phyloP scores from a whole-genome alignment of 2,888 invertebrate genomes.

The Flexamia atlantica region DNA sequence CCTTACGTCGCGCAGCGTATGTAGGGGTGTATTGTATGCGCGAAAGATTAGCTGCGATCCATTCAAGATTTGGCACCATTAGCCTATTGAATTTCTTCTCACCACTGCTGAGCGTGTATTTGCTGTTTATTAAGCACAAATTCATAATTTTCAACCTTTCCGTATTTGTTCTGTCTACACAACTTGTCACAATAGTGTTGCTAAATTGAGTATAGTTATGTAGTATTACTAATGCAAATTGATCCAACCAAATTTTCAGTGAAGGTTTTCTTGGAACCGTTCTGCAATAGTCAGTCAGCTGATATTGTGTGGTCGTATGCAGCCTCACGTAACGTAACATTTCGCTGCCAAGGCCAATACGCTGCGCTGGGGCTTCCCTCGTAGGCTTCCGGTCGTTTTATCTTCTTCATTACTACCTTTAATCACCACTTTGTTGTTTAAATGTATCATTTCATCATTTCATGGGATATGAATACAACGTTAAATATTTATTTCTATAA shows the following conservation, averaged over 20 bases:
- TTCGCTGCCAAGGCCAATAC: not conserved
- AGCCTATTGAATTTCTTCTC: constrained; percentile 10
- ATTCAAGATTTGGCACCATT: not conserved
- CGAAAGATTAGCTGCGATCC: constrained; percentile 5
- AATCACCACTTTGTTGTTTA: not conserved
- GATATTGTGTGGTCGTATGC: not conserved
- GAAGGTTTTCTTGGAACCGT: too few relatives aligned
- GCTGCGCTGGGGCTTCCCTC: not conserved
- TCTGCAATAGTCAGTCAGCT: too few relatives aligned
- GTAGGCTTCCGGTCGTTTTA: not conserved
- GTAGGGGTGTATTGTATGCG: constrained; percentile 21
- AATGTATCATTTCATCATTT: not conserved
- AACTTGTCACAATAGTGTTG: too few relatives aligned
- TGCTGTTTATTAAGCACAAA: not conserved
- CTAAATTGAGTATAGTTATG: too few relatives aligned
- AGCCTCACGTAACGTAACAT: not conserved
- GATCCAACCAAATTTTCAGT: too few relatives aligned
- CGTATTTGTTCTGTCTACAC: too few relatives aligned
- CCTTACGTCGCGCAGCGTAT: not conserved
- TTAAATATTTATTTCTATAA: too few relatives aligned
- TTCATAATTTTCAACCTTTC: too few relatives aligned
- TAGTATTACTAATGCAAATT: too few relatives aligned
- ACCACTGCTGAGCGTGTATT: not conserved
- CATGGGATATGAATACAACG: not conserved
- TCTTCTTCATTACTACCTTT: not conserved